A percentile compares a stretch with the other conserved stretches of the same genome.
These are phyloP conservation scores for Dromaius novaehollandiae DNA, from an alignment of 2,113 vertebrate genomes.

Conservation along the genomic window DNA sequence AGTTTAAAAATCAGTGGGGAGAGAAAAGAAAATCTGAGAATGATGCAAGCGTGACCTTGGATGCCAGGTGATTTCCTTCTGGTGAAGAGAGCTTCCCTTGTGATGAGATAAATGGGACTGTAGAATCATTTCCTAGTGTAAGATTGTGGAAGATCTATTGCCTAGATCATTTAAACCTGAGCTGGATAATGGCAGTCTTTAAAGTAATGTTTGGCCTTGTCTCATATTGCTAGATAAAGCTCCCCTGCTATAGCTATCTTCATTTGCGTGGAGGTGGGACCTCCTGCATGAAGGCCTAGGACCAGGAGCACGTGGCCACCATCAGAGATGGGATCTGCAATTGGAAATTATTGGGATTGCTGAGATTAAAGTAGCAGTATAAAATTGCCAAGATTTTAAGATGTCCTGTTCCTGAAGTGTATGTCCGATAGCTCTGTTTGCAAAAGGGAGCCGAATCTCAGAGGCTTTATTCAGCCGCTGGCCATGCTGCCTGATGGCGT, in stretches of 20 bases:
- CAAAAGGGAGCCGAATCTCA: neutral
- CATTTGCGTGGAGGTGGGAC: accelerated
- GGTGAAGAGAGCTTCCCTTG: neutral
- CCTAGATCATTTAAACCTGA: neutral
- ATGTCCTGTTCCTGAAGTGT: neutral
- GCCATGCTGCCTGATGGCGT: neutral
- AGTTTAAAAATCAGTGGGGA: neutral
- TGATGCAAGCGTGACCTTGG: too few relatives aligned
- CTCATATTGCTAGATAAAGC: neutral
- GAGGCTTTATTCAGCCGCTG: neutral
- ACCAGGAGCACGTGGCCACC: too few relatives aligned
- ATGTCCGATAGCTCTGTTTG: neutral
- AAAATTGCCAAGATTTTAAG: too few relatives aligned
- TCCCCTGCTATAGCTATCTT: neutral
- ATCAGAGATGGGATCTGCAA: accelerated
- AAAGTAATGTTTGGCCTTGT: too few relatives aligned
- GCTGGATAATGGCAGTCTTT: neutral
- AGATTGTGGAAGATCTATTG: neutral
- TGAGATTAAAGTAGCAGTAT: too few relatives aligned
- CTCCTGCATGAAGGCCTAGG: neutral
- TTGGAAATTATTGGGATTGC: neutral
- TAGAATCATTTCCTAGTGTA: neutral
- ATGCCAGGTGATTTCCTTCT: neutral
- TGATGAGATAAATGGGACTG: neutral
- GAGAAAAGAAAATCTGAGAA: neutral